Percentiles rank a stretch among this genome's conserved stretches.
phyloP scores from a whole-genome alignment of 1,140 invertebrate genomes.

The Sesamia nonagrioides region DNA sequence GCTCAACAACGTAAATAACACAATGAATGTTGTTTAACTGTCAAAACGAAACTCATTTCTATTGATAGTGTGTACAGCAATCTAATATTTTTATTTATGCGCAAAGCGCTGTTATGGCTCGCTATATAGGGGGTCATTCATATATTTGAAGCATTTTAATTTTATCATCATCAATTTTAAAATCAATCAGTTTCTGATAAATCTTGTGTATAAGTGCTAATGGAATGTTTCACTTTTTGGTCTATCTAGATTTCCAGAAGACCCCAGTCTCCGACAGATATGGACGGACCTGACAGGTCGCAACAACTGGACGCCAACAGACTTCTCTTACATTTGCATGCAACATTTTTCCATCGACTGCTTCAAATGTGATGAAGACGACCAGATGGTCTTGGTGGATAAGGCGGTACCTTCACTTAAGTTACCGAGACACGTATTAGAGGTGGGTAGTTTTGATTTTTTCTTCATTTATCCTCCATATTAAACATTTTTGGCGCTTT shows the following conservation, averaged over 20 bases:
- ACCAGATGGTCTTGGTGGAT: conserved; percentile 72
- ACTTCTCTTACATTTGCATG: conserved; percentile 82
- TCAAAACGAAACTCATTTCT: no score
- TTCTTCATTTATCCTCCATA: not conserved
- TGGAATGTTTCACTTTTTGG: conserved; percentile 10
- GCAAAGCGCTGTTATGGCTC: no score
- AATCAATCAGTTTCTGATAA: no score
- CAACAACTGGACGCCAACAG: conserved; percentile 82
- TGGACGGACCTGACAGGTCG: conserved; percentile 83
- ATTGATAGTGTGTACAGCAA: no score
- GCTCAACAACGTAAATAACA: no score
- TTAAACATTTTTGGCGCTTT: not conserved
- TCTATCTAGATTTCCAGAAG: conserved; percentile 77
- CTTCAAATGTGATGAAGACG: conserved; percentile 71
- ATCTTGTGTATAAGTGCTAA: no score
- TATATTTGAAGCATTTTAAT: no score
- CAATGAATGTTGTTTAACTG: no score
- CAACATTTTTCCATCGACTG: conserved; percentile 82
- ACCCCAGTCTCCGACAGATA: conserved; percentile 71
- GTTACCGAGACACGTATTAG: conserved; percentile 80
- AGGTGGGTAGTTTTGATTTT: conserved; percentile 62
- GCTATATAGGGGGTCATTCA: no score
- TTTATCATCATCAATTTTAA: no score
- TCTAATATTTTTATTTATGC: no score
- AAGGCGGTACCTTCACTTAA: conserved; percentile 80